Evolutionary conservation across 2,888 invertebrate genomes (phyloP), one percentile per base, ranked within the genome.

Genomic region (Drosophila mulleri): DNA sequence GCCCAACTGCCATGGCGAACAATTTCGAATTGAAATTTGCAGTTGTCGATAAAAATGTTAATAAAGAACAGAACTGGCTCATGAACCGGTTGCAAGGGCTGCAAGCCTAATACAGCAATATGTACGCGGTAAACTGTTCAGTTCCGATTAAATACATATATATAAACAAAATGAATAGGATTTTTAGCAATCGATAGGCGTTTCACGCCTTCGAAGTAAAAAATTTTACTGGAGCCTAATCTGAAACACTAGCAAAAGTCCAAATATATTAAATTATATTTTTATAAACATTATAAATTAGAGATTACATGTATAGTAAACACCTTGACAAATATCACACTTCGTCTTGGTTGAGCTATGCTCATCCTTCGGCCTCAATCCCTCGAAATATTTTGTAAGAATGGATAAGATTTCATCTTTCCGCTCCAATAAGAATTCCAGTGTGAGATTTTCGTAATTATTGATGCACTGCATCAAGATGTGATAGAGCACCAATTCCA

Each of bases 401-500:
- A 59, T 29, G 2, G 39, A 6, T 1, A 83, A 20, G 6, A 85
- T 82, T 26, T 80, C 77, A 18, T 73, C 58, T 1, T 60, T 62
- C 2, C 67, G 70, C 3, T 58, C 62, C 6, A 78, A 70, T 41
- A 91, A 62, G 54, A 79, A 88, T 11, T 85, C 81, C 14, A 72
- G 72, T 0, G 74, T 68, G 20, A 89, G 83, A 42, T 80, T 66
- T n/a, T 80, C 74, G 53, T 86, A 91, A 8, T 83, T 86, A 23
- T 67, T 67, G 32, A 91, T 62, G 37, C 81, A 86, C 58, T 81
- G 68, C 75, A 83, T 80, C 23, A 91, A 53, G 39, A 91, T 82
- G 56, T 85, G 88, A 74, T 81, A 91, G 6, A 91, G 73, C 7
- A 91, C 78, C 9, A 80, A 75, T 53, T 91, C 91, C 1, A 91